A percentile compares a stretch with the other conserved stretches of the same genome.
These are phyloP conservation scores for Camptogramma bilineatum DNA, from an alignment of 2,888 invertebrate species.

Conservation along the genomic window DNA sequence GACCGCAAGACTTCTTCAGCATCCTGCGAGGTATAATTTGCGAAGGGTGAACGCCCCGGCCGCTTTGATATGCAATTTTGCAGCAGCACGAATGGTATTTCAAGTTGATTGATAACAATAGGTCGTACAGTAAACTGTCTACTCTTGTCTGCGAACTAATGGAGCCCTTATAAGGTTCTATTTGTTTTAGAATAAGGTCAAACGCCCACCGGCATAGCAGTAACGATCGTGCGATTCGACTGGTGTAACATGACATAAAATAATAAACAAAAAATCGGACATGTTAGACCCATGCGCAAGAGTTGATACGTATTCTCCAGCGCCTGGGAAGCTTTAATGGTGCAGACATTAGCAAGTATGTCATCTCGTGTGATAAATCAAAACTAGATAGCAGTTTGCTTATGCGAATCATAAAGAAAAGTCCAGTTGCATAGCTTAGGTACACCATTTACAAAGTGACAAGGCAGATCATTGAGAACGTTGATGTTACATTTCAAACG, in stretches of 20 bases:
- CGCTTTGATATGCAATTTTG: slow-evolving; percentile 41
- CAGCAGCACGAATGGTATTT: slow-evolving; percentile 43
- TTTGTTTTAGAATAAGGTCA: slow-evolving; percentile 62
- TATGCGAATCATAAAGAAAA: slow-evolving; percentile 46
- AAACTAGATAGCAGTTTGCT: slow-evolving; percentile 21
- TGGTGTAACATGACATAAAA: slow-evolving; percentile 56
- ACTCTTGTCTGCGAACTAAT: slow-evolving; percentile 61
- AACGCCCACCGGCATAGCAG: slow-evolving; percentile 64
- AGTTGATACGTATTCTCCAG: slow-evolving; percentile 20
- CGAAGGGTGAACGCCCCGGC: slow-evolving; percentile 41
- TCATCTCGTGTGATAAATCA: slow-evolving; percentile 40
- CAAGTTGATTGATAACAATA: slow-evolving; percentile 50
- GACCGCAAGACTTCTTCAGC: slow-evolving; percentile 39
- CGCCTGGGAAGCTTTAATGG: slow-evolving; percentile 15
- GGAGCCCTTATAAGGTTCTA: slow-evolving; percentile 67
- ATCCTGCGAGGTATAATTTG: slow-evolving; percentile 43
- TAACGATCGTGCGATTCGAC: slow-evolving; percentile 66
- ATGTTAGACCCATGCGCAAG: slow-evolving; percentile 25
- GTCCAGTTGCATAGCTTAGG: slow-evolving; percentile 37
- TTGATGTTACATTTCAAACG: slow-evolving; percentile 41
- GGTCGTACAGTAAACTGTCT: slow-evolving; percentile 60
- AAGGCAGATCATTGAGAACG: slow-evolving; percentile 38
- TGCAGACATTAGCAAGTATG: slow-evolving; percentile 28
- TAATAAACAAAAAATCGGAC: slow-evolving; percentile 50
- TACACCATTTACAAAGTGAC: slow-evolving; percentile 45